A percentile compares a stretch with the other conserved stretches of the same genome.
Conservation (phyloP, 2,888 invertebrate genomes). For the Diarsia brunnea region DNA sequence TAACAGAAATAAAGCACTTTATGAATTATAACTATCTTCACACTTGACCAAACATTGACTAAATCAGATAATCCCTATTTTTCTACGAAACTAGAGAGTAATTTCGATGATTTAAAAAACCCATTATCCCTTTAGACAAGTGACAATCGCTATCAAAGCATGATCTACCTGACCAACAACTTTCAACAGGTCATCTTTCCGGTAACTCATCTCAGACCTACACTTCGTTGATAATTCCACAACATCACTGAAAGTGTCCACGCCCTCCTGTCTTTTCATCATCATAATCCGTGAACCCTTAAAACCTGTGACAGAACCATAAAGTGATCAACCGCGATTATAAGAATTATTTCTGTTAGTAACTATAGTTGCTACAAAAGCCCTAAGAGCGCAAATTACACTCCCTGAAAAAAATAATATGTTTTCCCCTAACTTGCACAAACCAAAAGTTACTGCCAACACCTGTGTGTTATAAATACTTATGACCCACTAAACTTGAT, state of each 20-base stretch:
- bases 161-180: not conserved
- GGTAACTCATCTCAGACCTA: not conserved
- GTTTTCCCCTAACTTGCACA: not conserved
- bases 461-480: conserved; percentile 54
- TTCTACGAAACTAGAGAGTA: not conserved
- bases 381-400: conserved; percentile 1
- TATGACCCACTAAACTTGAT: conserved; percentile 55
- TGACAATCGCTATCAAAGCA: not conserved
- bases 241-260: not conserved
- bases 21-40: not conserved
- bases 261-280: not conserved
- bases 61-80: not conserved
- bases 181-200: not conserved
- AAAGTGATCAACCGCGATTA: not conserved
- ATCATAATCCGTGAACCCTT: not conserved
- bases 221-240: not conserved
- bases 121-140: not conserved
- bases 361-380: not conserved
- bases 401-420: conserved; percentile 8
- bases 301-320: not conserved
- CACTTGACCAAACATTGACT: not conserved
- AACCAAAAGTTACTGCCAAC: conserved; percentile 32
- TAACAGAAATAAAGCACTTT: not conserved
- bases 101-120: not conserved
- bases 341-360: not conserved